A percentile compares a stretch with the other conserved stretches of the same genome.
phyloP scores from a whole-genome alignment of 2,113 vertebrate genomes.

The Kobus ellipsiprymnus region DNA sequence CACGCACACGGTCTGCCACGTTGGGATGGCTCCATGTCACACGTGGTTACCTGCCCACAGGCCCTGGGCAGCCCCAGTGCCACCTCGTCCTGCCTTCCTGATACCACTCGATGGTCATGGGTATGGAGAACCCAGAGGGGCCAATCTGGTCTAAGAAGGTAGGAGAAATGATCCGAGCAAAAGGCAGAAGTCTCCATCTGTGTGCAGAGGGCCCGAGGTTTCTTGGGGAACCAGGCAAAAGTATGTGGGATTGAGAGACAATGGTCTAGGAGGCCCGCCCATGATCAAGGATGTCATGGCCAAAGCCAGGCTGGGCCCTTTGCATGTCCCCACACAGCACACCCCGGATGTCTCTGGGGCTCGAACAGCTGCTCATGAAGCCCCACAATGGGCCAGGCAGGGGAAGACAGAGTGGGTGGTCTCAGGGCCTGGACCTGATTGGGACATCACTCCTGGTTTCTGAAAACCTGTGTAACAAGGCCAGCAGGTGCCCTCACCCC shows the following conservation, averaged over 20 bases:
- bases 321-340: neutral
- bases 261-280: neutral
- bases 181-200: neutral
- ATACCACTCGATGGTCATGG: too few species aligned
- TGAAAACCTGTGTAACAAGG: neutral
- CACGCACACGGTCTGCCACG: rapidly evolving
- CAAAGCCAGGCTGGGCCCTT: neutral
- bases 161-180: neutral
- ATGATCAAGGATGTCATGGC: neutral
- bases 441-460: neutral
- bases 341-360: neutral
- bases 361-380: neutral
- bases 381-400: neutral
- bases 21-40: rapidly evolving
- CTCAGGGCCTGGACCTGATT: neutral
- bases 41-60: neutral
- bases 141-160: neutral
- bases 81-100: neutral
- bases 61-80: neutral
- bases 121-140: neutral
- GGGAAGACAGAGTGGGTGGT: neutral
- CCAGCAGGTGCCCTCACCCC: neutral
- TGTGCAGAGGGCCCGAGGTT: neutral
- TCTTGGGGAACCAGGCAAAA: neutral
- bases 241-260: neutral